Evolutionary conservation across 1,140 invertebrate genomes (phyloP).

Genomic region (Holcopasites calliopsidis): DNA sequence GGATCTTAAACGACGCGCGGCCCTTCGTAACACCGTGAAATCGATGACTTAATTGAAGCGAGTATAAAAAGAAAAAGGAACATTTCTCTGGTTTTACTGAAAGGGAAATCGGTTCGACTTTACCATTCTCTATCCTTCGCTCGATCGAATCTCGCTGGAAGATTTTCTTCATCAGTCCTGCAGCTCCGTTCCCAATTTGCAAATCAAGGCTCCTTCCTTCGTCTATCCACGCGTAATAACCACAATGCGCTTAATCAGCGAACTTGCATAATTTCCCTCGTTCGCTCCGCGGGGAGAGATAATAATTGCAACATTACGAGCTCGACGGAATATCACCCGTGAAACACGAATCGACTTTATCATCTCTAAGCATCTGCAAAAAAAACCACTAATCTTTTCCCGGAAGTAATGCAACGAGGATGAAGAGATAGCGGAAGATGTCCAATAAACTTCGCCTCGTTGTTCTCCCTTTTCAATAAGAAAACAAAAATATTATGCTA

Average conservation of each 20-base stretch:
- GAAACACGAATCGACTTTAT: slow-evolving; percentile 3
- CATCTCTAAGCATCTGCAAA: neutral
- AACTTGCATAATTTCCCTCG: slow-evolving; percentile 35
- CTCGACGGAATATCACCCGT: neutral
- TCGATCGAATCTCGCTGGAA: too few species aligned
- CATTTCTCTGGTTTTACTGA: too few species aligned
- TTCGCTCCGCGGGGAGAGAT: neutral
- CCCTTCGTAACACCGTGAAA: neutral
- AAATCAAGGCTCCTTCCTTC: too few species aligned
- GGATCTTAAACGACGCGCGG: neutral
- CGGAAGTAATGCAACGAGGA: neutral
- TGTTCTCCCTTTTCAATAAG: too few species aligned
- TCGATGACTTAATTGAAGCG: too few species aligned
- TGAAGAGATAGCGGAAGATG: neutral
- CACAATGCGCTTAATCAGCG: neutral
- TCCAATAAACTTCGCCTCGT: too few species aligned
- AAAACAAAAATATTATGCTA: neutral
- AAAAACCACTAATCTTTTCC: neutral
- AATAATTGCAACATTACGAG: slow-evolving; percentile 23
- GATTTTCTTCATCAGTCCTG: neutral
- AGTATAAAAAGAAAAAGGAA: too few species aligned
- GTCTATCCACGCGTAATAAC: neutral
- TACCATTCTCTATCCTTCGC: too few species aligned
- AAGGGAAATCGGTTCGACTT: too few species aligned
- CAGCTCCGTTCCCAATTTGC: neutral